phyloP scores from a whole-genome alignment of 2,888 invertebrate genomes.

The Pseudolycoriella hygida region DNA sequence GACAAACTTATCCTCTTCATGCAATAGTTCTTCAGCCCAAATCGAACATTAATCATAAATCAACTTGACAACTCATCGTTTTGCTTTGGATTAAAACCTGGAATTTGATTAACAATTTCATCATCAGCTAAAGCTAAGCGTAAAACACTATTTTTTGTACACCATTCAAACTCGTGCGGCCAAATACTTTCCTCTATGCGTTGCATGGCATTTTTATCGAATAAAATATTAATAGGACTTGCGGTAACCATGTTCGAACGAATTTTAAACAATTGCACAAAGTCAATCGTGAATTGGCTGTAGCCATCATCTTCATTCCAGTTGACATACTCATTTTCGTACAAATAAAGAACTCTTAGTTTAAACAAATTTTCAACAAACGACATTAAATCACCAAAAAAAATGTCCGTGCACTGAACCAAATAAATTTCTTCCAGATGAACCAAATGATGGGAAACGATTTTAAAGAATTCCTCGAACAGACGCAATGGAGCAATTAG shows the following conservation, averaged over 20 bases:
- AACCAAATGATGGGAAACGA: neutral
- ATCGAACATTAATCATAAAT: too few relatives aligned
- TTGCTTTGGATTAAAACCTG: conserved; percentile 1
- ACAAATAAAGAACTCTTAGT: neutral
- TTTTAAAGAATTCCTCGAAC: conserved; percentile 1
- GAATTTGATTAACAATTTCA: neutral
- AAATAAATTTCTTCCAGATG: conserved; percentile 2
- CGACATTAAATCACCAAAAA: neutral
- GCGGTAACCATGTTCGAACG: neutral
- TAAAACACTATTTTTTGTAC: conserved; percentile 2
- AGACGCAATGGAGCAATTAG: neutral
- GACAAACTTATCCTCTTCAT: too few relatives aligned
- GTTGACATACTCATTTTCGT: neutral
- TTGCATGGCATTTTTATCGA: conserved; percentile 1
- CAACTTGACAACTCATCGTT: too few relatives aligned
- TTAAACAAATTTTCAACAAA: neutral
- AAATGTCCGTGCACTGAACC: neutral
- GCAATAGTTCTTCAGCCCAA: too few relatives aligned
- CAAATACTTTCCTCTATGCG: conserved; percentile 2
- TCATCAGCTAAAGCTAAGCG: neutral
- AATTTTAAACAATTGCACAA: conserved; percentile 2
- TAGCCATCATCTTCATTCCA: conserved; percentile 2
- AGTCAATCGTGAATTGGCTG: conserved; percentile 2
- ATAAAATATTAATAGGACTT: conserved; percentile 1
- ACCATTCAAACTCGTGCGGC: conserved; percentile 6